A percentile compares a stretch with the other conserved stretches of the same genome.
Conservation (phyloP, 2,797 vertebrate genomes). For the Lophius americanus region DNA sequence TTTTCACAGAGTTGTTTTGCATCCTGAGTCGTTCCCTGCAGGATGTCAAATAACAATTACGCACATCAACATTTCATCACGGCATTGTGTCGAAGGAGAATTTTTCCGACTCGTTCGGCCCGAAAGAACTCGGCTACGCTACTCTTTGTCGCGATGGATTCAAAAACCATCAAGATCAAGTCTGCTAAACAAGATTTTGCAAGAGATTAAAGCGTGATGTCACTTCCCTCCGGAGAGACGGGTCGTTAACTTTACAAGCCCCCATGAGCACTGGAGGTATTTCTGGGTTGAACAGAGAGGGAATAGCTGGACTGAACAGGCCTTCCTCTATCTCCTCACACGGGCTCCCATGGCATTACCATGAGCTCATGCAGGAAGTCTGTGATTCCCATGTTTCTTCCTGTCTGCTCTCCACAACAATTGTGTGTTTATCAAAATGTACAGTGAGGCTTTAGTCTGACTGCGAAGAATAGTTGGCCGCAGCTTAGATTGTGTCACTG, state of each 20-base stretch:
- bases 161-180: constrained; percentile 52
- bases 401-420: constrained; percentile 78
- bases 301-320: constrained; percentile 79
- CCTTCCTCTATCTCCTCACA: constrained; percentile 70
- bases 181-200: constrained; percentile 59
- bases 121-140: too few relatives aligned
- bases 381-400: constrained; percentile 82
- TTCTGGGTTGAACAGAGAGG: constrained; percentile 74
- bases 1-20: constrained; percentile 22
- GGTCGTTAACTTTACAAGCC: constrained; percentile 75
- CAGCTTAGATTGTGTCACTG: constrained; percentile 26
- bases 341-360: constrained; percentile 70
- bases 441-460: constrained; percentile 51
- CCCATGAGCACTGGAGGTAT: constrained; percentile 70
- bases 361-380: constrained; percentile 85
- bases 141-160: background rate
- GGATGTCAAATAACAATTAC: constrained; percentile 24
- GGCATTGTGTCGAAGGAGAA: constrained; percentile 26
- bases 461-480: constrained; percentile 26
- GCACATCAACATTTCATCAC: constrained; percentile 30
- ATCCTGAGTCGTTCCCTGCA: background rate
- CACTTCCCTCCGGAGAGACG: constrained; percentile 66
- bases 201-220: constrained; percentile 75
- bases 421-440: constrained; percentile 72
- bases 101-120: constrained; percentile 1